Evolutionary conservation across 2,113 vertebrate species (phyloP).

Genomic region (Aepyceros melampus): DNA sequence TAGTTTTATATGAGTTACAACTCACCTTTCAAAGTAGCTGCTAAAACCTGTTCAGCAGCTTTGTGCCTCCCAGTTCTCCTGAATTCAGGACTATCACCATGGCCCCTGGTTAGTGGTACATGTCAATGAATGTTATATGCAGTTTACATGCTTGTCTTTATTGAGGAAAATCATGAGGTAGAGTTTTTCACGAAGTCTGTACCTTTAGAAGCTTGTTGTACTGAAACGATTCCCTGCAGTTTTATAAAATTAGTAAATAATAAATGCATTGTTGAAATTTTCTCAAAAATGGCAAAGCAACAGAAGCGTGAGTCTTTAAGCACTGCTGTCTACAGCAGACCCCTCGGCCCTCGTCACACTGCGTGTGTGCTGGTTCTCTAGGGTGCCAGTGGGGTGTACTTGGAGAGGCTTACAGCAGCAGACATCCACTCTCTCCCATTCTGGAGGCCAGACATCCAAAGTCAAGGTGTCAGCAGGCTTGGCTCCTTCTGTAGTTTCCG

Average conservation of each 20-base stretch:
- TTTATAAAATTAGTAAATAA: background rate
- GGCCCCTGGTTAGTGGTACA: too few species aligned
- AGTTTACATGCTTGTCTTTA: background rate
- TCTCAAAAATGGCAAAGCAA: background rate
- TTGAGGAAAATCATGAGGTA: background rate
- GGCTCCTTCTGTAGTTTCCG: fast-evolving
- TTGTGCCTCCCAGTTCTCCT: background rate
- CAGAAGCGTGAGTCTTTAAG: fast-evolving
- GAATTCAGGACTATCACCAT: background rate
- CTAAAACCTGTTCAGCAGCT: background rate
- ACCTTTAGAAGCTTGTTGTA: background rate
- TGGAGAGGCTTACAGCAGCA: background rate
- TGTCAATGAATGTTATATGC: background rate
- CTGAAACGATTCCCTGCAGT: too few species aligned
- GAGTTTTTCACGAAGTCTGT: background rate
- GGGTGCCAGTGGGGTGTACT: fast-evolving
- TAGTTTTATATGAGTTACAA: background rate
- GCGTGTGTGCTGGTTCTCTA: fast-evolving
- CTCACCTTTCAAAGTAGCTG: background rate
- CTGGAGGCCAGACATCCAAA: background rate
- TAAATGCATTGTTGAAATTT: too few species aligned
- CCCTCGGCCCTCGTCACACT: fast-evolving
- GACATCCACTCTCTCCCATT: fast-evolving
- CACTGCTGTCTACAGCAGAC: fast-evolving
- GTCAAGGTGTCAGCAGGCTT: fast-evolving